Evolutionary conservation across 2,113 vertebrate genomes (phyloP).

Genomic region (Podarcis muralis): DNA sequence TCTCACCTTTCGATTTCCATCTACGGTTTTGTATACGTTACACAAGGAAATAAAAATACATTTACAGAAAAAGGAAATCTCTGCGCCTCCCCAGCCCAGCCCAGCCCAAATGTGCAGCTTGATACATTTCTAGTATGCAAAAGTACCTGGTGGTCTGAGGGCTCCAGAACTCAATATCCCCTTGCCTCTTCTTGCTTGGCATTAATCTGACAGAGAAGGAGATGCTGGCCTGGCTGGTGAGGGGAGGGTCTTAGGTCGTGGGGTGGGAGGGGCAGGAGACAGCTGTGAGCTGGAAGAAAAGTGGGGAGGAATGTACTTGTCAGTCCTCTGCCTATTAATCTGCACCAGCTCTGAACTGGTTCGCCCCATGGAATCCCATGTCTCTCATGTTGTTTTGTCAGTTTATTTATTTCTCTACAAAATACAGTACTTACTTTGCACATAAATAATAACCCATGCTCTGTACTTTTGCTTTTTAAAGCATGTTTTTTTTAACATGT

Average conservation of each 20-base stretch:
- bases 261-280: background rate
- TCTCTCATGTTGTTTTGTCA: too few species aligned
- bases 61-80: background rate
- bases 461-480: too few species aligned
- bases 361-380: background rate
- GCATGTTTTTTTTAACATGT: too few species aligned
- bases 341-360: background rate
- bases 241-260: background rate
- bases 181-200: background rate
- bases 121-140: background rate
- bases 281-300: background rate
- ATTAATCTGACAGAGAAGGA: background rate
- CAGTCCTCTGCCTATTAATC: background rate
- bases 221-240: background rate
- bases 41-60: background rate
- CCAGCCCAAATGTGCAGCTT: too few species aligned
- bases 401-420: too few species aligned
- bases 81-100: background rate
- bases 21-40: too few species aligned
- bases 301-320: background rate
- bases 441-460: too few species aligned
- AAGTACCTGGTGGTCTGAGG: background rate
- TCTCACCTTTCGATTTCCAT: too few species aligned
- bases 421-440: too few species aligned
- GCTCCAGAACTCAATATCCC: too few species aligned